phyloP scores from a whole-genome alignment of 2,797 vertebrate genomes.

The Acipenser transmontanus region DNA sequence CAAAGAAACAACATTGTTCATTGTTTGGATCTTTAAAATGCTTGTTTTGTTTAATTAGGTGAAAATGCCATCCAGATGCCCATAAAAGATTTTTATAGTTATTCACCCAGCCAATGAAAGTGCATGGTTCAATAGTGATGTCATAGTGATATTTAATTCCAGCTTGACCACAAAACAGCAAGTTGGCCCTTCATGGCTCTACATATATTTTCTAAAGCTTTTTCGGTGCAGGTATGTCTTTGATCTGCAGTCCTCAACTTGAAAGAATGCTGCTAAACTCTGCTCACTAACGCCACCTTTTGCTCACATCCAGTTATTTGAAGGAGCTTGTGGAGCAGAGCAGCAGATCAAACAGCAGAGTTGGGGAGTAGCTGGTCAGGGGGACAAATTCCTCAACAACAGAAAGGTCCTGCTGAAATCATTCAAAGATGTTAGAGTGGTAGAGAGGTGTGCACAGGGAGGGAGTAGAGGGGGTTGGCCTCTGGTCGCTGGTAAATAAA shows the following conservation, averaged over 20 bases:
- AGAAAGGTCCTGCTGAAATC: conserved; percentile 65
- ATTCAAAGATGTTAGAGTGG: conserved; percentile 75
- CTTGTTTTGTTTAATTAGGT: conserved; percentile 73
- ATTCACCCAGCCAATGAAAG: conserved; percentile 63
- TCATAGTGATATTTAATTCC: conserved; percentile 62
- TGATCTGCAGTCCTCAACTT: conserved; percentile 58
- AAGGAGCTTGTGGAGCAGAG: conserved; percentile 66
- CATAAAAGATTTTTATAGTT: conserved; percentile 64
- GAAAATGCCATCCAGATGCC: conserved; percentile 80
- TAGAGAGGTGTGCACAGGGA: conserved; percentile 53
- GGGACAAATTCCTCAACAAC: conserved; percentile 62
- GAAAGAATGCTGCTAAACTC: conserved; percentile 54
- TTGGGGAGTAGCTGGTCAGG: conserved; percentile 49
- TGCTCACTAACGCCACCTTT: conserved; percentile 9
- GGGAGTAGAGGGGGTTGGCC: conserved; percentile 65
- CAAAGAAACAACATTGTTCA: conserved; percentile 67
- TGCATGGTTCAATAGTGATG: conserved; percentile 53
- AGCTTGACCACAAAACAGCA: conserved; percentile 52
- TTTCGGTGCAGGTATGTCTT: conserved; percentile 48
- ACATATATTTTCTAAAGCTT: conserved; percentile 49
- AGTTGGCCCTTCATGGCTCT: conserved; percentile 38
- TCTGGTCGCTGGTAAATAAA: conserved; percentile 85
- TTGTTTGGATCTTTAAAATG: conserved; percentile 62
- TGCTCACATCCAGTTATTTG: conserved; percentile 52
- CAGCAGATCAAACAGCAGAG: conserved; percentile 69